Evolutionary conservation across 2,888 invertebrate genomes (phyloP), one percentile per base, ranked within the genome.

Genomic region (Erebia ligea): DNA sequence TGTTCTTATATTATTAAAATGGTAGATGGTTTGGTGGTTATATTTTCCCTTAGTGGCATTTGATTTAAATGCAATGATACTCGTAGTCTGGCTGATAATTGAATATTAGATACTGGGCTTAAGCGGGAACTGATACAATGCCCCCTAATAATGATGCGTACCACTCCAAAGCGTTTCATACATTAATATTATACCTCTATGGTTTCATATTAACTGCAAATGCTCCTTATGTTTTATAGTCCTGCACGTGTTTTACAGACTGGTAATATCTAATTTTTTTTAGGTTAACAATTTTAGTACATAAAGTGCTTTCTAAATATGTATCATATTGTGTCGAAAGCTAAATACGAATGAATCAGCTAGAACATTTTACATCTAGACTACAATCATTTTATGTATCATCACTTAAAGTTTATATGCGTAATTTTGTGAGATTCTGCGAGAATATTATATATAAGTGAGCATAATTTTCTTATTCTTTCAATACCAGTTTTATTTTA

Each of bases 241-340:
- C 17, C 67, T 67, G 73, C 54, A 48, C 64, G 40, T 19, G 56
- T 21, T 54, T 73, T 52, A 70, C 9, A 62, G 52, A 66, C n/a
- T 54, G 45, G 42, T 69, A 73, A 72, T 64, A 50, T 54, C 76
- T 75, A 74, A 72, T 57, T 67, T 73, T 73, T 61, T 67, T 75
- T 77, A 78, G 68, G 58, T 79, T 88, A 89, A 85, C 79, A 85
- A 84, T 80, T 76, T 81, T 80, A 81, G 67, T 82, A 85, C 79
- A 84, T 84, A 85, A 25, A 81, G 92, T 92, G 92, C 92, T 85
- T 85, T 84, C 92, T 92, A 92, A 81, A 76, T 84, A 79, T 85
- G 85, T 82, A 77, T 81, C 83, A 80, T 80, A 34, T 34, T 6
- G 87, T 89, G 87, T 86, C 81, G 84, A 86, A 84, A 84, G 81